phyloP scores from a whole-genome alignment of 1,140 invertebrate species.

The Protaetia brevitarsis region DNA sequence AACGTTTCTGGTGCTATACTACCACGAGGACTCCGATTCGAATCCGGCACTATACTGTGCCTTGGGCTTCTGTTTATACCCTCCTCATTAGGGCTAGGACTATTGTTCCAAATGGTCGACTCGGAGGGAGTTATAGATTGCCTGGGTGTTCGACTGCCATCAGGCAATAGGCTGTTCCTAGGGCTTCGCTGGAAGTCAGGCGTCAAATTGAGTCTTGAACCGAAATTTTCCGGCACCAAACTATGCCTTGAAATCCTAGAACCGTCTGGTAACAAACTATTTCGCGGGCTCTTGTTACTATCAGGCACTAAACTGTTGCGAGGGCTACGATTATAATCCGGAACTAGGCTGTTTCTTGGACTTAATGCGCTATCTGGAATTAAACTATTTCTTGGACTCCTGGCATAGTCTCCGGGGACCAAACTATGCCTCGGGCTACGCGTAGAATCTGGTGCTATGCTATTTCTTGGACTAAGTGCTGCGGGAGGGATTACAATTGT shows the following conservation, averaged over 20 bases:
- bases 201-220: conserved; percentile 40
- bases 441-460: conserved; percentile 55
- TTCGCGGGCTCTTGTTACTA: conserved; percentile 61
- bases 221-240: conserved; percentile 53
- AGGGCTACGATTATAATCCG: conserved; percentile 49
- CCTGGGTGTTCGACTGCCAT: conserved; percentile 52
- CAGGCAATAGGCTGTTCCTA: conserved; percentile 57
- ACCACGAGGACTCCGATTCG: conserved; percentile 57
- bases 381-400: conserved; percentile 49
- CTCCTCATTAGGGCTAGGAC: conserved; percentile 34
- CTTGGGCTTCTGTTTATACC: conserved; percentile 52
- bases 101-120: conserved; percentile 50
- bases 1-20: conserved; percentile 55
- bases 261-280: conserved; percentile 59
- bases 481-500: conserved; percentile 55
- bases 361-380: conserved; percentile 50
- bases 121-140: conserved; percentile 51
- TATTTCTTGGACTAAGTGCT: conserved; percentile 60
- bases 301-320: conserved; percentile 52
- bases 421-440: conserved; percentile 56
- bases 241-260: conserved; percentile 59
- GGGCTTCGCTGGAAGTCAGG: conserved; percentile 54
- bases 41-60: conserved; percentile 58
- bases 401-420: conserved; percentile 45
- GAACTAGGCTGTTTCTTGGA: conserved; percentile 56